Evolutionary conservation across 2,797 vertebrate species (phyloP), one percentile per base, ranked within the genome.

Genomic region (Lacerta agilis): DNA sequence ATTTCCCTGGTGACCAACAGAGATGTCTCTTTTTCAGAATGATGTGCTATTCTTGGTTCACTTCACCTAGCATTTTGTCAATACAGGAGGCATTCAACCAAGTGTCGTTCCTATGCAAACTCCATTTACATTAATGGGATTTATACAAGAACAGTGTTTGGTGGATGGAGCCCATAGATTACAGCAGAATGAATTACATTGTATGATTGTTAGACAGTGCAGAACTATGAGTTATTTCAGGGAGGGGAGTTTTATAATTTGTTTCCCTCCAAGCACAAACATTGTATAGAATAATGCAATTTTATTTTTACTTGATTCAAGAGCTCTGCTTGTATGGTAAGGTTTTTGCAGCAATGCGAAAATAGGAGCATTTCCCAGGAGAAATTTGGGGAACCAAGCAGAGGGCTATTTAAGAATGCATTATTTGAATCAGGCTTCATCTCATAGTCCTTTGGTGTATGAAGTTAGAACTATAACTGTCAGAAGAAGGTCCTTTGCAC

Each of bases 31-130:
- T 7, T 75, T 75, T 75, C 55, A 43, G 69, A 82, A 79, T 10
- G 3, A 82, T 64, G 64, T 8, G 69, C 79, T 64, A 61, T 81
- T 41, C 38, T 64, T 25, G 49, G 69, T 87, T 43, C 49, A 87
- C 36, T 80, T 79, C 77, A 71, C 66, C 55, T 78, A 72, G 67
- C 64, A n/a, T 86, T 78, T 79, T 86, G 85, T 86, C 85, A 86
- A 69, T 38, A 45, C 15, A 29, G 33, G 76, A 33, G 8, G 77
- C 73, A 77, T 79, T 86, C 76, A 79, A 86, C 43, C 45, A 72
- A 72, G 77, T 41, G 33, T 61, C 69, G 11, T 73, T 81, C 69
- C 69, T 64, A 23, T 43, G 17, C 69, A 64, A 82, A 73, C 33
- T 72, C 86, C 67, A 73, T 87, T 81, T 81, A 41, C 49, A 61